phyloP scores from a whole-genome alignment of 2,888 invertebrate genomes.

The Sinodicranocentrus sp. region DNA sequence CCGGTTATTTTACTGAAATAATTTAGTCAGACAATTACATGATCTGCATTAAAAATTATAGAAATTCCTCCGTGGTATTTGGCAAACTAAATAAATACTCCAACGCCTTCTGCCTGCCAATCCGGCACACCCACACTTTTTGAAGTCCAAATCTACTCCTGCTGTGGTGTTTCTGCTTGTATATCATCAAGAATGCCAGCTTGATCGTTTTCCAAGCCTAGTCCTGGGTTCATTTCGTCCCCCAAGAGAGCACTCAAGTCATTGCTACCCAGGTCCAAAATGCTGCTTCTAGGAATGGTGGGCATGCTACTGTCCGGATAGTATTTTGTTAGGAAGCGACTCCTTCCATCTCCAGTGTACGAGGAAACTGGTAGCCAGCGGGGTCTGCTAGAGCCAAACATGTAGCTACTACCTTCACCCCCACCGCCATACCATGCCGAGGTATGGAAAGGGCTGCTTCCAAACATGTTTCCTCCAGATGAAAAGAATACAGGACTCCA shows the following conservation, averaged over 20 bases:
- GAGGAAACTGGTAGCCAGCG: slow-evolving; percentile 24
- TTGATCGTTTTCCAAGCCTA: slow-evolving; percentile 48
- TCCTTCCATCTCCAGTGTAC: slow-evolving; percentile 4
- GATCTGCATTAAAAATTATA: too few species aligned
- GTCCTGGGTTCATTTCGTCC: slow-evolving; percentile 28
- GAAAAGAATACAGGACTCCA: slow-evolving; percentile 67
- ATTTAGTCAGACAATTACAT: too few species aligned
- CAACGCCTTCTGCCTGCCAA: too few species aligned
- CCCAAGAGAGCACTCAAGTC: slow-evolving; percentile 53
- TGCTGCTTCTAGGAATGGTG: neutral
- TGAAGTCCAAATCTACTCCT: too few species aligned
- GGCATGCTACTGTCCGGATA: slow-evolving; percentile 21
- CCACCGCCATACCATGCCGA: slow-evolving; percentile 1
- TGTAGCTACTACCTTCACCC: slow-evolving; percentile 1
- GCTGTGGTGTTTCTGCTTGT: too few species aligned
- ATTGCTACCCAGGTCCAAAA: slow-evolving; percentile 40
- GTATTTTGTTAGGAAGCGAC: slow-evolving; percentile 22
- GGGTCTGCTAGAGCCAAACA: slow-evolving; percentile 27
- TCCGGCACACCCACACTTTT: too few species aligned
- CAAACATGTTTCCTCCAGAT: slow-evolving; percentile 15
- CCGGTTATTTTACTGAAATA: too few species aligned
- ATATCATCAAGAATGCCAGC: slow-evolving; percentile 33
- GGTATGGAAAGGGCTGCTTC: neutral
- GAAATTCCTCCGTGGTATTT: too few species aligned
- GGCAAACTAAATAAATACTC: too few species aligned